Evolutionary conservation across 1,140 invertebrate species (phyloP).

Genomic region (Spodoptera frugiperda): DNA sequence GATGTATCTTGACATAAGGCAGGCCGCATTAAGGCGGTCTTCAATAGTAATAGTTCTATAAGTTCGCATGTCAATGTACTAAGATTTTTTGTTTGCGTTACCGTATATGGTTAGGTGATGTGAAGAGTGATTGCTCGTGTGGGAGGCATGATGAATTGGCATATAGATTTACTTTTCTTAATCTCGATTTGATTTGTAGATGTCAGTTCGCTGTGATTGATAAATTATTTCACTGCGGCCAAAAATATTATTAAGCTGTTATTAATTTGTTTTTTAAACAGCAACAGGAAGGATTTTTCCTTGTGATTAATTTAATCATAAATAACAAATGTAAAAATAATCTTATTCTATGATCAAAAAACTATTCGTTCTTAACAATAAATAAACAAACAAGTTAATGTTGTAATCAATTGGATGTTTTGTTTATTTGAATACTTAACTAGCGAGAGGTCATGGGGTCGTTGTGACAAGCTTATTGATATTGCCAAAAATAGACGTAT

Average conservation of each 20-base stretch:
- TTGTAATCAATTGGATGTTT: not conserved
- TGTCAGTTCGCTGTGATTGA: slow-evolving; percentile 8
- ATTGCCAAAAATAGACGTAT: slow-evolving; percentile 9
- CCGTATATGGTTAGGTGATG: slow-evolving; percentile 31
- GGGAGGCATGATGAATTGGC: slow-evolving; percentile 29
- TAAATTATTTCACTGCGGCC: not conserved
- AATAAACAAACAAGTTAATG: not conserved
- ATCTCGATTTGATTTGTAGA: slow-evolving; percentile 17
- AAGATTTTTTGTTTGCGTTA: slow-evolving; percentile 5
- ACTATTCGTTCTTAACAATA: not conserved
- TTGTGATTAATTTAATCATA: no score
- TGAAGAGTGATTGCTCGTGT: slow-evolving; percentile 24
- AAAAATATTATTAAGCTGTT: not conserved
- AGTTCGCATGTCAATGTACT: slow-evolving; percentile 47
- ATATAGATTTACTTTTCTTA: slow-evolving; percentile 11
- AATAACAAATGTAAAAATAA: not conserved
- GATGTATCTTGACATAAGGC: slow-evolving; percentile 46
- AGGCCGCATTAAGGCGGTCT: slow-evolving; percentile 39
- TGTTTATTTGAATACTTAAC: slow-evolving; percentile 13
- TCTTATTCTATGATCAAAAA: not conserved
- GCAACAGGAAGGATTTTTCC: no score
- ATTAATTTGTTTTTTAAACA: not conserved
- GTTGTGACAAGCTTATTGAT: slow-evolving; percentile 8
- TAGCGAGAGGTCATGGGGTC: slow-evolving; percentile 8
- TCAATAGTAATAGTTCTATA: slow-evolving; percentile 37